Evolutionary conservation across 2,888 invertebrate species (phyloP).

Genomic region (Ernsta delagoae): DNA sequence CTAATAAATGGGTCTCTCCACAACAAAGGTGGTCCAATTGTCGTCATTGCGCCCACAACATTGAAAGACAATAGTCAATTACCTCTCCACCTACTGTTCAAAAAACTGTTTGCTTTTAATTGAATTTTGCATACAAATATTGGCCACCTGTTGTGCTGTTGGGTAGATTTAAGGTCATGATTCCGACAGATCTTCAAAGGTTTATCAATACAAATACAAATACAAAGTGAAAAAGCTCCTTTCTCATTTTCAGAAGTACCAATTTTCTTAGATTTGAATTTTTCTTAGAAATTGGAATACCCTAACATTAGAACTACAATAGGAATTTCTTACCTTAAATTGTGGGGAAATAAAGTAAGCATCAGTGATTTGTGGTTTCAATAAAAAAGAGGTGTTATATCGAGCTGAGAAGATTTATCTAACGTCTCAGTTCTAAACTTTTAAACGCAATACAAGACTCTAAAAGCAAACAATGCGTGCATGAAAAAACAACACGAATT

Average conservation of each 20-base stretch:
- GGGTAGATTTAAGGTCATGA: too few species aligned
- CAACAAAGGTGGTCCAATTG: constrained; percentile 39
- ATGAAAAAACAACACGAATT: constrained; percentile 71
- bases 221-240: too few species aligned
- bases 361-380: constrained; percentile 29
- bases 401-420: constrained; percentile 53
- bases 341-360: background rate
- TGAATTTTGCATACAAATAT: background rate
- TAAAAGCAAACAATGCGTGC: constrained; percentile 56
- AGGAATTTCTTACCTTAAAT: background rate
- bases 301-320: too few species aligned
- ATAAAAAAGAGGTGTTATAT: constrained; percentile 40
- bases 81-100: constrained; percentile 68
- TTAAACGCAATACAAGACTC: constrained; percentile 60
- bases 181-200: too few species aligned
- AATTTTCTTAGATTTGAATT: too few species aligned
- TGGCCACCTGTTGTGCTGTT: constrained; percentile 4
- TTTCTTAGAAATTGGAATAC: too few species aligned
- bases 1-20: too few species aligned
- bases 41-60: constrained; percentile 58
- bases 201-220: too few species aligned
- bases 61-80: constrained; percentile 75
- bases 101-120: constrained; percentile 38
- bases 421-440: constrained; percentile 36
- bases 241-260: too few species aligned